phyloP scores from a whole-genome alignment of 2,888 invertebrate species.

The Platycnemis pennipes region DNA sequence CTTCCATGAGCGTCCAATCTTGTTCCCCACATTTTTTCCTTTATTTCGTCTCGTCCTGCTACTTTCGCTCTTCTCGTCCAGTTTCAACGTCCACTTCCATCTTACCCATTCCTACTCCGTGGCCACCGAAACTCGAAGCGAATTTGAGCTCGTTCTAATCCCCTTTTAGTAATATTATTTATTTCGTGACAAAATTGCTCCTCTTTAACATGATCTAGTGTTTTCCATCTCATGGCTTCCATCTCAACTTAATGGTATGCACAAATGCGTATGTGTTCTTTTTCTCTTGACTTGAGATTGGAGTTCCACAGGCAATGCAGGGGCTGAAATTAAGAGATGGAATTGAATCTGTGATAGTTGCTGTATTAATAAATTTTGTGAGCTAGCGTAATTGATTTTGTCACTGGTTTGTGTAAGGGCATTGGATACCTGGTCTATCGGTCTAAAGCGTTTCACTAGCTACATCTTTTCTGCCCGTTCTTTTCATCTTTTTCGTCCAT shows the following conservation, averaged over 20 bases:
- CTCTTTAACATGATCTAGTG: not conserved
- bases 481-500: no score
- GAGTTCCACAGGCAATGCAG: no score
- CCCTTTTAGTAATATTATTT: not conserved
- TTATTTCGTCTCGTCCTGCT: slow-evolving; percentile 19
- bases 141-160: not conserved
- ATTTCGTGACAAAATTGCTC: not conserved
- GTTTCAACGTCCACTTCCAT: not conserved
- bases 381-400: no score
- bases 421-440: no score
- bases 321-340: no score
- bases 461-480: no score
- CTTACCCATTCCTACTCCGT: not conserved
- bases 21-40: not conserved
- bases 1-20: not conserved
- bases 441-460: no score
- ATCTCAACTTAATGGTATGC: not conserved
- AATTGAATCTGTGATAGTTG: no score
- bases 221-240: not conserved
- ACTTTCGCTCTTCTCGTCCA: not conserved
- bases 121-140: not conserved
- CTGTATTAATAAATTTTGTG: no score
- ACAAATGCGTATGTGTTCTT: not conserved
- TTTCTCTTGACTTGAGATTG: not conserved
- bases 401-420: no score